Conservation (phyloP, 2,888 invertebrate species). For the Leucoma salicis region DNA sequence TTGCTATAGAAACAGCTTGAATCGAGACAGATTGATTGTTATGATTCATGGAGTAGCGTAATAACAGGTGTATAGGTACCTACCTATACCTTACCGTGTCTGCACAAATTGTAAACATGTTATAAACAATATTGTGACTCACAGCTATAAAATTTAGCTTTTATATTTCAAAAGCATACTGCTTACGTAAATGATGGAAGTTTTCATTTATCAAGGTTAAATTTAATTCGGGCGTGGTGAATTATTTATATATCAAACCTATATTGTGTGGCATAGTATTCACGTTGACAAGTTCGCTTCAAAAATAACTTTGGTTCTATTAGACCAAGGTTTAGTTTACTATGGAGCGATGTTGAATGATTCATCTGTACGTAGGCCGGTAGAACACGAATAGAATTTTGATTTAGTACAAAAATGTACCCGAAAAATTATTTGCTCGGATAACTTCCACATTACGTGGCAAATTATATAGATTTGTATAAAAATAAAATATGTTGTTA, state of each 20-base stretch:
- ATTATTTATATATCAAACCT: conserved; percentile 50
- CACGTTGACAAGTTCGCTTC: conserved; percentile 34
- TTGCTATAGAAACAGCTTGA: not conserved
- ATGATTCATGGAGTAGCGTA: conserved; percentile 29
- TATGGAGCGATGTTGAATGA: conserved; percentile 42
- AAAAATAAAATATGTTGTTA: too few species aligned
- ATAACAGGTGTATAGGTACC: conserved; percentile 29
- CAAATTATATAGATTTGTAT: conserved; percentile 37
- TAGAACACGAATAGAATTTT: conserved; percentile 60
- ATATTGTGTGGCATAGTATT: conserved; percentile 43
- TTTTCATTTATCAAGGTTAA: conserved; percentile 54
- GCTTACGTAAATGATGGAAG: conserved; percentile 43
- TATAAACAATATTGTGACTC: conserved; percentile 31
- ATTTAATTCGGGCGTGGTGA: conserved; percentile 45
- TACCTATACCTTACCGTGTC: too few species aligned
- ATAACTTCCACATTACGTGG: conserved; percentile 27
- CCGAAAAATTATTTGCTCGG: conserved; percentile 32
- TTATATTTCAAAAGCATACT: conserved; percentile 38
- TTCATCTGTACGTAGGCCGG: conserved; percentile 48
- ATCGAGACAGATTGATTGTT: conserved; percentile 10
- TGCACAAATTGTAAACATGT: conserved; percentile 27
- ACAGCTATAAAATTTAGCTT: conserved; percentile 38
- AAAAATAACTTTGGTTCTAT: conserved; percentile 36
- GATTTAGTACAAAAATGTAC: conserved; percentile 55
- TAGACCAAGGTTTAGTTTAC: conserved; percentile 46